Base-by-base conservation (phyloP, 64 coral and sea anemone genomes). In the Stichodactyla mertensii region DNA sequence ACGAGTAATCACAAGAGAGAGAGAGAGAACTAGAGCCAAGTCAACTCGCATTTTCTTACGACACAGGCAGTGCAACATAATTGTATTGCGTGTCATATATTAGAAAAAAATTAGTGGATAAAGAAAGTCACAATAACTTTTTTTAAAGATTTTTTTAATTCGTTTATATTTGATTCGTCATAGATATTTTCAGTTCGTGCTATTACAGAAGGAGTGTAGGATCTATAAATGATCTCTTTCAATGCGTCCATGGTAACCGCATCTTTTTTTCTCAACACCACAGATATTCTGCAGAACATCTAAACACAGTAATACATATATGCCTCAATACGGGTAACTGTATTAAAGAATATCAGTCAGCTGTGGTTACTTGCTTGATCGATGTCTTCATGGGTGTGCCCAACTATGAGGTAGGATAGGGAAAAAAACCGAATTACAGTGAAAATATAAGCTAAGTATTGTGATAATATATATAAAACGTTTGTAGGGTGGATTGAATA, bases 331-430 rank as follows among this genome's bases (percentile, higher is more conserved):
- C 2, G 15, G 20, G 12, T 52, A 15, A 64, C 2, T 54, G 28
- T n/a, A 55, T n/a, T 9, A 16, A 20, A 51, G 59, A 15, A 14
- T 26, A 70, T 22, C 23, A 9, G 0, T 52, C 7, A 77, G 51
- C 69, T 78, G 52, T 52, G 55, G 8, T 18, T 84, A 69, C 58
- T 84, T 82, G 71, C 81, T 19, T 89, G 88, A 31, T 89, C 88
- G 22, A 84, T 55, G 52, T 89, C 88, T 64, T 89, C 88, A 36
- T 89, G 87, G 18, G 88, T 89, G 62, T 84, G 88, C 0, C 88
- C 88, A 51, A 64, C 77, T 3, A 87, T 66, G 16, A 87, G 66
- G 53, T 87, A 87, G 2, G 86, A 84, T 54, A 59, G 54, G 0
- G 0, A 13, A 6, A 71, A 71, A n/a, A 71, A n/a, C n/a, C n/a